Evolutionary conservation across 2,888 invertebrate species (phyloP).

Genomic region (Galeruca laticollis): DNA sequence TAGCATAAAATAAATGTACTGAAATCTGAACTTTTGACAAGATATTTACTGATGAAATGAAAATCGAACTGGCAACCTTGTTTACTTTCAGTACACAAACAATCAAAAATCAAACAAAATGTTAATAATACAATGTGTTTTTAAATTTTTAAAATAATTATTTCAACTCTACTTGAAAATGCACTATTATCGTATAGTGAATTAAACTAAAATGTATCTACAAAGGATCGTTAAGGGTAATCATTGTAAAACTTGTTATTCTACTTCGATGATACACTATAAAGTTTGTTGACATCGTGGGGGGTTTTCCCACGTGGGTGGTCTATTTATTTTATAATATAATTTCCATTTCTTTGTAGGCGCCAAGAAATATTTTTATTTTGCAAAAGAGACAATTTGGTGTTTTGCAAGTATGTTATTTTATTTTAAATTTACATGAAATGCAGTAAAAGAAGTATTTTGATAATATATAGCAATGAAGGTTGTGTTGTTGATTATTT

Average conservation of each 20-base stretch:
- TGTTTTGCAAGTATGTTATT: background rate
- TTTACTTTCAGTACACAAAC: no score
- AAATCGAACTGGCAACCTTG: no score
- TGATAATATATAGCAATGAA: slow-evolving; percentile 28
- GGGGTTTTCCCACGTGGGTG: slow-evolving; percentile 29
- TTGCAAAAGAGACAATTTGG: background rate
- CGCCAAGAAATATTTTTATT: slow-evolving; percentile 1
- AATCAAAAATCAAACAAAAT: background rate
- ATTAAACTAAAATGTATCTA: background rate
- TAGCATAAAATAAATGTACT: no score
- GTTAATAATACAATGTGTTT: background rate
- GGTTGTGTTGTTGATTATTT: slow-evolving; percentile 25
- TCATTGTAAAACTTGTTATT: background rate
- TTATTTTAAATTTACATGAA: background rate
- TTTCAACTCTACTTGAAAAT: background rate
- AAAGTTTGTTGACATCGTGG: slow-evolving; percentile 10
- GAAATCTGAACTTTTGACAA: no score
- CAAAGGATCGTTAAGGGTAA: background rate
- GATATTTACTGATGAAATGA: no score
- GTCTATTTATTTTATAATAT: slow-evolving; percentile 11
- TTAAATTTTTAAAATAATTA: background rate
- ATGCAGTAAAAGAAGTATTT: background rate
- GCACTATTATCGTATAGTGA: background rate
- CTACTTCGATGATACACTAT: background rate
- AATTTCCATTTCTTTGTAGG: background rate